Evolutionary conservation across 2,888 invertebrate species (phyloP), one percentile per base, ranked within the genome.

Genomic region (Tolmerus cingulatus): DNA sequence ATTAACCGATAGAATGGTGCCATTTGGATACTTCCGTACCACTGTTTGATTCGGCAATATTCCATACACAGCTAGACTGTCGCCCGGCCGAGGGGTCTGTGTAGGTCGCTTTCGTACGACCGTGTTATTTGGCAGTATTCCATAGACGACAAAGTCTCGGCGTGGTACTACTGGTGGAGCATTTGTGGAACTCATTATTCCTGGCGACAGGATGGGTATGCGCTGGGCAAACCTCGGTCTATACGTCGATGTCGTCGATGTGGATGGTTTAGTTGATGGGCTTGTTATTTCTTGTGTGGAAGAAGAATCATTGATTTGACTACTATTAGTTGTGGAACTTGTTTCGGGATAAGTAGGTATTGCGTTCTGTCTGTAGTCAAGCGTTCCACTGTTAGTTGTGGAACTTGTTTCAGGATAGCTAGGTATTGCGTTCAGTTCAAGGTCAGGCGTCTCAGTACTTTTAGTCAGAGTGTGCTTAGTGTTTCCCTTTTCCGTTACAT

Each of bases 11-110:
- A 96, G 95, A 92, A 95, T 93, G 91, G 96, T 96, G 92, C 96
- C 96, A 91, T 96, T 96, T 89, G 96, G 96, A 92, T 95, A 96
- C 93, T 95, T 96, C 93, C 95, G 95, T 91, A 96, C 95, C 92
- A 96, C 95, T 89, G 96, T 96, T 93, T 96, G 96, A 92, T 96
- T 96, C 89, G 96, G 95, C 90, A 96, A 94, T 90, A 96, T 95
- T 90, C 96, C 96, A 91, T 96, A 96, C 89, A 96, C 94, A 89
- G 95, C 88, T 12, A 89, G 57, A 19, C 88, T 94, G 90, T 95
- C 96, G 93, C 96, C 95, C 92, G 94, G 94, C 7, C 76, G 55
- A 40, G 87, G 37, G 89, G 27, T 96, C 90, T 96, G 96, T 88
- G 96, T 96, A 88, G 96, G 96, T 91, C 95, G 96, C 93, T 95